phyloP scores from a whole-genome alignment of 2,113 vertebrate species.

The Ptyas mucosa region DNA sequence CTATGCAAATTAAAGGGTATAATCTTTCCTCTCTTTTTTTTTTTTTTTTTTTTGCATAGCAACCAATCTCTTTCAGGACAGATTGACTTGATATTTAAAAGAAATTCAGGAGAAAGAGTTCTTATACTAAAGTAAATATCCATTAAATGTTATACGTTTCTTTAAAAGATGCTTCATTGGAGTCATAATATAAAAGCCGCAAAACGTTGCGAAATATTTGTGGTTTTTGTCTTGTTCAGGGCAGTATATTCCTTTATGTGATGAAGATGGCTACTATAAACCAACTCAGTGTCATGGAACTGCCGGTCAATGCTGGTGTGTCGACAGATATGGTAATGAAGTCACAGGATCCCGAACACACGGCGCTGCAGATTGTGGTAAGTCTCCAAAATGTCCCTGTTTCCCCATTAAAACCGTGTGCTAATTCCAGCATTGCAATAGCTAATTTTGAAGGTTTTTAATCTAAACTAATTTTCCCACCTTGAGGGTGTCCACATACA shows the following conservation, averaged over 20 bases:
- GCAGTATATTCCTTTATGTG: constrained; percentile 87
- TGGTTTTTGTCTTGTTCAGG: constrained; percentile 61
- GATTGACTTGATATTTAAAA: neutral
- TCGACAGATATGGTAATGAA: constrained; percentile 94
- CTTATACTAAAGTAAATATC: neutral
- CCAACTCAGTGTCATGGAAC: constrained; percentile 89
- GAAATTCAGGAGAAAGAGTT: neutral
- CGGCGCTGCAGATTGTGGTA: constrained; percentile 84
- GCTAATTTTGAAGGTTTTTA: neutral
- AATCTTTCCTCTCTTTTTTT: neutral
- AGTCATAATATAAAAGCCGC: neutral
- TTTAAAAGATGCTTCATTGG: neutral
- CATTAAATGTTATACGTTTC: neutral
- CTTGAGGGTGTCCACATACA: neutral
- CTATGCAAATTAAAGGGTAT: neutral
- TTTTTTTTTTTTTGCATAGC: neutral
- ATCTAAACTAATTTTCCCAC: neutral
- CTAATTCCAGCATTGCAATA: neutral
- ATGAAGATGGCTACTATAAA: constrained; percentile 92
- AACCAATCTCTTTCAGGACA: neutral
- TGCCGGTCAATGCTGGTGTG: constrained; percentile 92
- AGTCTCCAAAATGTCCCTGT: constrained; percentile 26
- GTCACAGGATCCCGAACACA: constrained; percentile 82
- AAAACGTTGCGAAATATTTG: neutral
- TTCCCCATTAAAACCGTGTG: neutral